phyloP scores from a whole-genome alignment of 2,797 vertebrate species.

The Triplophysa bombifrons region DNA sequence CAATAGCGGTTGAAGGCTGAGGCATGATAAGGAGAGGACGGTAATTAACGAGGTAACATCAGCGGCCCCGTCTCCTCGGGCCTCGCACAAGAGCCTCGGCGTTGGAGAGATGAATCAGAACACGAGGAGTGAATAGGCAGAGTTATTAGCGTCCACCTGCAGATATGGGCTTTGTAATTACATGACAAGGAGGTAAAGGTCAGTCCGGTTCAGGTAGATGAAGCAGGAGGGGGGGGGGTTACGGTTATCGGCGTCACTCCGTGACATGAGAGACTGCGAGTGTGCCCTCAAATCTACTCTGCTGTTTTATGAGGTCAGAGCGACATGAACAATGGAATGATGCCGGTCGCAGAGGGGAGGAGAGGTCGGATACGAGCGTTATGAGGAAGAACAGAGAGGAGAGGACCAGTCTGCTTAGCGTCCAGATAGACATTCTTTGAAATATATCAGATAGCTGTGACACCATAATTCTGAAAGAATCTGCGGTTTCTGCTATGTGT shows the following conservation, averaged over 20 bases:
- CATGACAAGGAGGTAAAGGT: conserved; percentile 53
- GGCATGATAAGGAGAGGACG: conserved; percentile 90
- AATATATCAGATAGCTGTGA: conserved; percentile 28
- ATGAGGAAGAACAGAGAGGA: not conserved
- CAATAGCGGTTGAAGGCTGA: conserved; percentile 89
- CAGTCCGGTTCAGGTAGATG: conserved; percentile 43
- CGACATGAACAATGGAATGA: conserved; percentile 19
- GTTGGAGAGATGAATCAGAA: conserved; percentile 54
- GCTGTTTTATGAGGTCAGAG: conserved; percentile 5
- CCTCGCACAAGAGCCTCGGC: conserved; percentile 34
- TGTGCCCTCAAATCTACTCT: conserved; percentile 17
- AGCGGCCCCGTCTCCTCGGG: conserved; percentile 40
- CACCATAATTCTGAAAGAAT: conserved; percentile 23
- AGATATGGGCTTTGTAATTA: conserved; percentile 75
- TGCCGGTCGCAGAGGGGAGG: not conserved
- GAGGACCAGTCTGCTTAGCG: conserved; percentile 6
- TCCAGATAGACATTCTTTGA: conserved; percentile 14
- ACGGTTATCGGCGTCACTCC: conserved; percentile 13
- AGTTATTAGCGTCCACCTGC: conserved; percentile 73
- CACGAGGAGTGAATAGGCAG: conserved; percentile 51
- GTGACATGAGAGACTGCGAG: conserved; percentile 32
- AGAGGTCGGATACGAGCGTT: not conserved
- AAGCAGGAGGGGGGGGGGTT: not conserved
- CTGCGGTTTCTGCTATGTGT: not conserved
- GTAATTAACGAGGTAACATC: conserved; percentile 94